Base-by-base conservation (phyloP, 2,888 invertebrate species). In the Oscheius myriophilus region DNA sequence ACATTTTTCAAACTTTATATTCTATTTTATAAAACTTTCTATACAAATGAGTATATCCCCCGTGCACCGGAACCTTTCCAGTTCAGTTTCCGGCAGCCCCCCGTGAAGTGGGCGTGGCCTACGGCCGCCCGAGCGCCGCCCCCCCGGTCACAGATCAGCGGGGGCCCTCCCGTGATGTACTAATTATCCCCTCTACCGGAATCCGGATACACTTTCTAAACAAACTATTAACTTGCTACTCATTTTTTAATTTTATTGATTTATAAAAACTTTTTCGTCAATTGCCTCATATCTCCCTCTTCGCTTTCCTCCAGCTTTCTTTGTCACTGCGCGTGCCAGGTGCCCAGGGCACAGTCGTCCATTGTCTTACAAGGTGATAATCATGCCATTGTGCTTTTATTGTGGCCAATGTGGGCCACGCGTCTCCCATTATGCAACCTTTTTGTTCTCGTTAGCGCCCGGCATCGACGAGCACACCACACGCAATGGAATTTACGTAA, bases 361-460 rank as follows among this genome's bases (percentile, higher is more conserved):
- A 46, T 61, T 61, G 61, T 61, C 61, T 61, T 49, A 46, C 61
- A 46, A 61, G 61, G 61, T 61, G 61, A 61, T 61, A 61, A 61
- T 49, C 61, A 61, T 16, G 42, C 58, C 26, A 61, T 61, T 61
- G 61, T 61, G 12, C 42, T 39, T 57, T 23, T 57, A 61, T 61
- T 45, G n/a, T n/a, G 61, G 26, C 46, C 46, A 45, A 61, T 61
- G 39, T 61, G 61, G 61, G 61, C 46, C 61, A 49, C 49, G 46
- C 61, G 39, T 46, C 25, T 21, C n/a, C 61, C 61, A 61, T 61
- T 61, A 61, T 61, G 61, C 61, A 61, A 61, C 61, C 61, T 61
- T 61, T 59, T 46, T 61, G 61, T 61, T 49, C 53, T 49, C 61
- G 61, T 61, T 61, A 61, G 49, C 57, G 41, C 61, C 61, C 49